Conservation (phyloP, 2,888 invertebrate species). For the Pollenia angustigena region DNA sequence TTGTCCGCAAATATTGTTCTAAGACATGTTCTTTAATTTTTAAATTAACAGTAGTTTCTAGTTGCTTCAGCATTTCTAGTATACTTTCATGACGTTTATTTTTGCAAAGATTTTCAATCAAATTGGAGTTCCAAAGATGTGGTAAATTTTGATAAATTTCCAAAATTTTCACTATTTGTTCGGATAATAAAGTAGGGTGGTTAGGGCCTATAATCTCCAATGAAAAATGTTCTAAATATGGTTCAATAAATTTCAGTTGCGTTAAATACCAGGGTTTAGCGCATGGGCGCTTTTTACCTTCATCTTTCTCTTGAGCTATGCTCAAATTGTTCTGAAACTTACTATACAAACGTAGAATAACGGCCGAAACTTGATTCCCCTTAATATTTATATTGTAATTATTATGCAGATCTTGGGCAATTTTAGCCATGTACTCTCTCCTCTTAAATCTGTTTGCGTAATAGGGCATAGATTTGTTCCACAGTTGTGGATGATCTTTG, state of each 20-base stretch:
- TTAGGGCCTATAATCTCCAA: conserved; percentile 43
- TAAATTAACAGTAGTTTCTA: conserved; percentile 49
- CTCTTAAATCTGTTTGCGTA: conserved; percentile 52
- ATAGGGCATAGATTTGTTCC: conserved; percentile 62
- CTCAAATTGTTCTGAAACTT: conserved; percentile 58
- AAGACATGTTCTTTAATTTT: conserved; percentile 54
- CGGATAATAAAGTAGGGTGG: conserved; percentile 36
- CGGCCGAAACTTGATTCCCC: conserved; percentile 55
- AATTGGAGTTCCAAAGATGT: conserved; percentile 65
- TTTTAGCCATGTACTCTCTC: conserved; percentile 59
- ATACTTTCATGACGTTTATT: conserved; percentile 63
- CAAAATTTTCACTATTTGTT: conserved; percentile 59
- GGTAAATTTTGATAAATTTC: conserved; percentile 59
- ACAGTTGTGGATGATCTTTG: conserved; percentile 53
- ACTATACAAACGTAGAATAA: conserved; percentile 56
- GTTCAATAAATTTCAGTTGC: conserved; percentile 58
- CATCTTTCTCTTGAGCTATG: conserved; percentile 41
- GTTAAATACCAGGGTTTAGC: conserved; percentile 54
- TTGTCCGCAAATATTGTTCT: conserved; percentile 57
- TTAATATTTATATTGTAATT: conserved; percentile 58
- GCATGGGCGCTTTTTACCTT: conserved; percentile 22
- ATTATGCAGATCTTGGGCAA: conserved; percentile 51
- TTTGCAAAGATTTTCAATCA: conserved; percentile 68
- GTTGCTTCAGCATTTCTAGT: conserved; percentile 48
- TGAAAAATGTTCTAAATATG: conserved; percentile 60